Conservation (phyloP, 2,113 vertebrate genomes). For the Fulmarus glacialis region DNA sequence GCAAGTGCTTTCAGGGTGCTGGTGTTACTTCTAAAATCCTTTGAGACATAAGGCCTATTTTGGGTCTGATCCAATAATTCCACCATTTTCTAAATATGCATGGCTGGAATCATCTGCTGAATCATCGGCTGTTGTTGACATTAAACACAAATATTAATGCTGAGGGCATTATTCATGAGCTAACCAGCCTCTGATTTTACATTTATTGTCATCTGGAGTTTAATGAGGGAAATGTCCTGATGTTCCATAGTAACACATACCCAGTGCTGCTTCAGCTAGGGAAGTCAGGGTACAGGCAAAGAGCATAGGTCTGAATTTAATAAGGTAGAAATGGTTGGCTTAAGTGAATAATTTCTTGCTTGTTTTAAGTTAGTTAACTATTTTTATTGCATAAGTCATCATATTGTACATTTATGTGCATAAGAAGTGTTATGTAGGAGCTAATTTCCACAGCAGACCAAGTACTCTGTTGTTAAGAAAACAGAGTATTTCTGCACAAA, state of each 20-base stretch:
- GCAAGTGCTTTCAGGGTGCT: background rate
- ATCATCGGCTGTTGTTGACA: background rate
- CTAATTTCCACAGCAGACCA: background rate
- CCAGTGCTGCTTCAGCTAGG: background rate
- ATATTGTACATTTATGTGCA: rapidly evolving
- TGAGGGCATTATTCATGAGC: background rate
- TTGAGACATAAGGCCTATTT: background rate
- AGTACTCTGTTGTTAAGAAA: background rate
- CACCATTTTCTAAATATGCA: background rate
- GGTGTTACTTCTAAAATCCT: background rate
- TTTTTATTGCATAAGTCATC: background rate
- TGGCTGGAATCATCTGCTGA: background rate
- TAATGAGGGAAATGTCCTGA: background rate
- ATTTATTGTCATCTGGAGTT: background rate
- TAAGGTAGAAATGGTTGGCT: background rate
- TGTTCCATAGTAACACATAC: background rate
- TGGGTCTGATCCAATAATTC: background rate
- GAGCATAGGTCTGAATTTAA: background rate
- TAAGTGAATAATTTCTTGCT: background rate
- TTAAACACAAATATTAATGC: background rate
- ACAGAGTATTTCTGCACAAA: background rate
- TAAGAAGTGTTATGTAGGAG: background rate
- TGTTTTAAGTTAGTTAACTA: background rate
- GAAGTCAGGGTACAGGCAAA: background rate
- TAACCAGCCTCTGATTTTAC: background rate